phyloP scores from a whole-genome alignment of 2,797 vertebrate species.

The Eleutherodactylus coqui region DNA sequence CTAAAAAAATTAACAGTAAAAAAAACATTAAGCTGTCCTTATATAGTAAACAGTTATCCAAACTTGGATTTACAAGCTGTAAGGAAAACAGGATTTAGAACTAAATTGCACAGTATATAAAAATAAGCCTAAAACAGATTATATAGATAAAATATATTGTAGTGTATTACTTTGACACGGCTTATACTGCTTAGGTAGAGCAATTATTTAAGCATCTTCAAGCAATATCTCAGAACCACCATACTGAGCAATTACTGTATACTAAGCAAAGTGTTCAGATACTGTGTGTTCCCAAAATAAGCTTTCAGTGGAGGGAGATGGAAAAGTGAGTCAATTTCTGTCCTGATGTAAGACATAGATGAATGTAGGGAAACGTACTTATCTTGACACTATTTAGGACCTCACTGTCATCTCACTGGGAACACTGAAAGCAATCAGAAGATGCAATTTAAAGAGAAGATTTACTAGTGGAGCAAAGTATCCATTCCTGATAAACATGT shows the following conservation, averaged over 20 bases:
- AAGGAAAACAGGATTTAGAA: neutral
- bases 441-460: slow-evolving; percentile 53
- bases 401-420: slow-evolving; percentile 46
- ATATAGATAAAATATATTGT: slow-evolving; percentile 1
- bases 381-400: slow-evolving; percentile 56
- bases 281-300: slow-evolving; percentile 39
- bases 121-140: neutral
- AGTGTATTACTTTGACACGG: neutral
- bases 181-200: neutral
- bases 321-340: slow-evolving; percentile 43
- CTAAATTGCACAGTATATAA: neutral
- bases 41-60: neutral
- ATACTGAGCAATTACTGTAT: slow-evolving; percentile 2
- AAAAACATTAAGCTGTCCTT: neutral
- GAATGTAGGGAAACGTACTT: slow-evolving; percentile 46
- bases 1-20: too few relatives aligned
- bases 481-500: slow-evolving; percentile 24
- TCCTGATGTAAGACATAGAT: slow-evolving; percentile 48
- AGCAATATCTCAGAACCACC: neutral
- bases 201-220: neutral
- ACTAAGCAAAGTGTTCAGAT: neutral
- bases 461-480: slow-evolving; percentile 35
- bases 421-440: slow-evolving; percentile 53
- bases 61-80: neutral
- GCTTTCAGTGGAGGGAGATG: slow-evolving; percentile 26